Conservation (phyloP, 2,888 invertebrate species). For the Tubulanus polymorphus region DNA sequence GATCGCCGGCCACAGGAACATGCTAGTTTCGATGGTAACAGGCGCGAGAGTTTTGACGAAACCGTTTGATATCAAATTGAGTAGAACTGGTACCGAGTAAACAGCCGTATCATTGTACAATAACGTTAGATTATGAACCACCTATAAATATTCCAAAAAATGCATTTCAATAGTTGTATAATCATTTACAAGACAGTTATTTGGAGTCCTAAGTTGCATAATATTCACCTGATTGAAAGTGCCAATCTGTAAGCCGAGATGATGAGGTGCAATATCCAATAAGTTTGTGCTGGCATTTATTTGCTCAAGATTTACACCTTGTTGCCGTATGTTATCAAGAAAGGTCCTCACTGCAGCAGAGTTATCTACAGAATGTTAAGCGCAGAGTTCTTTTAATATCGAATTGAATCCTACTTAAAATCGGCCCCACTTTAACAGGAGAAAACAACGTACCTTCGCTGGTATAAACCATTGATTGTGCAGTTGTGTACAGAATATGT, state of each 20-base stretch:
- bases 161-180: too few relatives aligned
- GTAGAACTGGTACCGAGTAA: slow-evolving; percentile 69
- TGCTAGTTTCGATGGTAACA: slow-evolving; percentile 16
- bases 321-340: neutral
- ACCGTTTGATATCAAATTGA: slow-evolving; percentile 32
- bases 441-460: too few relatives aligned
- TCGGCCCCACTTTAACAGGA: too few relatives aligned
- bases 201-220: too few relatives aligned
- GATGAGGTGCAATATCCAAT: slow-evolving; percentile 11
- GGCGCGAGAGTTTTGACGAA: slow-evolving; percentile 12
- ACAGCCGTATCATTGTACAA: slow-evolving; percentile 70
- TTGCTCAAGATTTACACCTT: neutral
- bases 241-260: too few relatives aligned
- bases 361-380: slow-evolving; percentile 10
- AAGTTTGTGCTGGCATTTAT: slow-evolving; percentile 4
- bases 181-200: too few relatives aligned
- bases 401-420: too few relatives aligned
- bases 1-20: slow-evolving; percentile 29
- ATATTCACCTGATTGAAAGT: too few relatives aligned
- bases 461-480: too few relatives aligned
- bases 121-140: slow-evolving; percentile 20
- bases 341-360: neutral
- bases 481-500: too few relatives aligned
- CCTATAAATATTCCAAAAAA: too few relatives aligned
- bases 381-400: too few relatives aligned